These are phyloP conservation scores for Antheraea yamamai DNA, from an alignment of 2,888 invertebrate species.

Conservation along the genomic window DNA sequence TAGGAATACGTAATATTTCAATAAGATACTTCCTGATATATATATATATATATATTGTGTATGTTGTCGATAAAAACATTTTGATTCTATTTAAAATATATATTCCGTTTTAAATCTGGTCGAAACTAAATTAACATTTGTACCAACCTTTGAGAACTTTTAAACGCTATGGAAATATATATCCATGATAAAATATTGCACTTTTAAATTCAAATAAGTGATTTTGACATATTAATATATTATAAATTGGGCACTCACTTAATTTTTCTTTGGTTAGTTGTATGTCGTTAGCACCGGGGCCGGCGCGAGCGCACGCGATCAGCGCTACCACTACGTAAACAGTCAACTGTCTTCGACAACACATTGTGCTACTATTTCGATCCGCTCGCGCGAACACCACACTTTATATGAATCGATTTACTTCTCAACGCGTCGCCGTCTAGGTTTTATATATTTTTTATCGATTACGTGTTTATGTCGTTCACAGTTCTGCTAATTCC, in stretches of 20 bases:
- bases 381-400: slow-evolving; percentile 29
- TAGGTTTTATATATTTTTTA: slow-evolving; percentile 3
- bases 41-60: too few species aligned
- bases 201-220: not conserved
- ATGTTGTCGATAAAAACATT: not conserved
- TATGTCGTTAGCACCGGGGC: slow-evolving; percentile 40
- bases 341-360: slow-evolving; percentile 39
- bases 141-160: not conserved
- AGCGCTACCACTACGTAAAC: slow-evolving; percentile 45
- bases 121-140: not conserved
- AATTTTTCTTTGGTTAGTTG: slow-evolving; percentile 15
- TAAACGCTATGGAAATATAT: not conserved
- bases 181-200: not conserved
- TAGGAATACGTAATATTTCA: not conserved
- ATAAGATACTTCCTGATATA: not conserved
- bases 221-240: not conserved
- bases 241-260: slow-evolving; percentile 18
- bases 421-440: slow-evolving; percentile 9
- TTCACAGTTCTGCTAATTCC: slow-evolving; percentile 17
- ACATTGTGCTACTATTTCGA: slow-evolving; percentile 40
- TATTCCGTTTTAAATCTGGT: not conserved
- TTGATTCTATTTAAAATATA: not conserved
- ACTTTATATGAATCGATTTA: slow-evolving; percentile 44
- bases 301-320: slow-evolving; percentile 37
- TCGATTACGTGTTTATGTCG: slow-evolving; percentile 15